A percentile compares a stretch with the other conserved stretches of the same genome.
Conservation (phyloP, 53 echinoderm and acorn worm genomes). For the Antedon mediterranea region DNA sequence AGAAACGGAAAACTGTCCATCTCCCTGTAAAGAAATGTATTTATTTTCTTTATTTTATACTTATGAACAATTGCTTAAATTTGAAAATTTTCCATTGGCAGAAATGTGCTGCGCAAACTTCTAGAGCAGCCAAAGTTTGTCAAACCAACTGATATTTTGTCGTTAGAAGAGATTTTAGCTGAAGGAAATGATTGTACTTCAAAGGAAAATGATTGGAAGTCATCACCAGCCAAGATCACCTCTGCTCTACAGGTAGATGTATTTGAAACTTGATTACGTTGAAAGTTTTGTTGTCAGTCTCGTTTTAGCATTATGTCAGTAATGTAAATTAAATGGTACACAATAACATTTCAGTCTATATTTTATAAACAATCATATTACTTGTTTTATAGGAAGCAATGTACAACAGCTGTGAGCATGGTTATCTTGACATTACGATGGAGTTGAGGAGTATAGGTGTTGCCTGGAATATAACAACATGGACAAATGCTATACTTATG, state of each 20-base stretch:
- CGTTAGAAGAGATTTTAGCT: slow-evolving; percentile 85
- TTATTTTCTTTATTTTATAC: no score
- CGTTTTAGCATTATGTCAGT: no score
- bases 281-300: no score
- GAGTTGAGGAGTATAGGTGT: slow-evolving; percentile 84
- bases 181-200: slow-evolving; percentile 46
- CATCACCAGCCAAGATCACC: slow-evolving; percentile 58
- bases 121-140: slow-evolving; percentile 67
- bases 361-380: background rate
- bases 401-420: slow-evolving; percentile 95
- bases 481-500: slow-evolving; percentile 52
- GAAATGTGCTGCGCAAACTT: slow-evolving; percentile 73
- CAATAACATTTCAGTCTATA: no score
- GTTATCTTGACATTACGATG: slow-evolving; percentile 82
- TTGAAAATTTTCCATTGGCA: slow-evolving; percentile 5
- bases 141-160: slow-evolving; percentile 66
- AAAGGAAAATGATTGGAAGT: slow-evolving; percentile 28
- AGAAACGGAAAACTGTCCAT: no score
- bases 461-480: slow-evolving; percentile 68
- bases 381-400: slow-evolving; percentile 62
- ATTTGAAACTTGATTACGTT: no score
- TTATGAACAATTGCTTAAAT: no score
- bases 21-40: no score
- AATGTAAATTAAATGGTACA: no score
- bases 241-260: slow-evolving; percentile 53